Evolutionary conservation across 2,113 vertebrate species (phyloP).

Genomic region (Vulpes vulpes): DNA sequence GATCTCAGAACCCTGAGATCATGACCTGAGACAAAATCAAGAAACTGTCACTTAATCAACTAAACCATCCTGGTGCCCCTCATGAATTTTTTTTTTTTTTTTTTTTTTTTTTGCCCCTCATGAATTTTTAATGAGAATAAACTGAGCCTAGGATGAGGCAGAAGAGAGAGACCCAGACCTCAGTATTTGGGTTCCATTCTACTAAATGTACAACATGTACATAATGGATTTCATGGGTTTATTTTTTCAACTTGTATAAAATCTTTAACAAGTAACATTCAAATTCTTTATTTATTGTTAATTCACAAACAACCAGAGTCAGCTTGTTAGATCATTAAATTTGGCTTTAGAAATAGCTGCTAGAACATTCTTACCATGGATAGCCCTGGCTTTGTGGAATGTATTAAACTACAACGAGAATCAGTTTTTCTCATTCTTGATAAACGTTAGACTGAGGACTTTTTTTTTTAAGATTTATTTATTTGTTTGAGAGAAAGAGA

Average conservation of each 20-base stretch:
- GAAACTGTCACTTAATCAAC: not conserved
- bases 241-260: not conserved
- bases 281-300: constrained; percentile 1
- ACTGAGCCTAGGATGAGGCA: not conserved
- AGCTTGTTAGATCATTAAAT: not conserved
- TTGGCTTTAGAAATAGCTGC: not conserved
- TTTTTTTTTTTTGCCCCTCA: no score
- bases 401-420: not conserved
- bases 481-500: not conserved
- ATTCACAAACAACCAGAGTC: not conserved
- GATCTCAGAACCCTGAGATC: not conserved
- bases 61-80: not conserved
- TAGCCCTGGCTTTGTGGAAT: not conserved
- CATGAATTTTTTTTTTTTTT: constrained; percentile 25
- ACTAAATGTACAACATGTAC: not conserved
- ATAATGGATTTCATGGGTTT: not conserved
- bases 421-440: not conserved
- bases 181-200: not conserved
- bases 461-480: not conserved
- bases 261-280: not conserved
- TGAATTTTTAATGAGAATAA: not conserved
- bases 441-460: not conserved
- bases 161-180: not conserved
- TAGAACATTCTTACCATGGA: not conserved
- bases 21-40: not conserved